Conservation (phyloP, 2,888 invertebrate genomes). For the Ectemnius cavifrons region DNA sequence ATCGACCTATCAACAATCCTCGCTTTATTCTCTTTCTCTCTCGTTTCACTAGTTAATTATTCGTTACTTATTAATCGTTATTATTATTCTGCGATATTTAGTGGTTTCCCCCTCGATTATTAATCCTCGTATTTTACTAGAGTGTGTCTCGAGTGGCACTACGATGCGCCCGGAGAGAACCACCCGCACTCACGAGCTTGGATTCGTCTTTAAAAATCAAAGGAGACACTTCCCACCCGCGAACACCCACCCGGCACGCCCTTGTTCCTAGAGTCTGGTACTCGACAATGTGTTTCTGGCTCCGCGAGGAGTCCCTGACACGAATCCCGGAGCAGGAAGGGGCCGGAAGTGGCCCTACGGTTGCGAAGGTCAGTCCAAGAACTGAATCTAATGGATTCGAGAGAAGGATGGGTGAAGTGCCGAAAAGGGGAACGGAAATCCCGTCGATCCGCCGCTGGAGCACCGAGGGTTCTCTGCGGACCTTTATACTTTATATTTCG, state of each 20-base stretch:
- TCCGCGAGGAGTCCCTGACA: too few relatives aligned
- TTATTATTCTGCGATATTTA: constrained; percentile 36
- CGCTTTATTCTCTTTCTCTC: constrained; percentile 50
- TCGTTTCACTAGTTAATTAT: constrained; percentile 27
- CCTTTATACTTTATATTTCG: constrained; percentile 1
- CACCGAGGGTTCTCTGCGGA: constrained; percentile 24
- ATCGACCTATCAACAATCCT: constrained; percentile 63
- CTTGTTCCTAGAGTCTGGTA: too few relatives aligned
- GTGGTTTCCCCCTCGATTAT: constrained; percentile 16
- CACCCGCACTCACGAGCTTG: too few relatives aligned
- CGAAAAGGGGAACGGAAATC: not conserved
- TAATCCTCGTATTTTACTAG: constrained; percentile 23
- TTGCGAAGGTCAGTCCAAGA: too few relatives aligned
- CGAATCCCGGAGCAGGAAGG: too few relatives aligned
- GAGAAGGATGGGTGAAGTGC: too few relatives aligned
- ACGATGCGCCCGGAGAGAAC: constrained; percentile 31
- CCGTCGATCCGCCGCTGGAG: constrained; percentile 8
- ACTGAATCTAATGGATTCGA: too few relatives aligned
- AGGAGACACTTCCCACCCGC: too few relatives aligned
- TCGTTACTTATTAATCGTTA: constrained; percentile 10
- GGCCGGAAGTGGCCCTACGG: too few relatives aligned
- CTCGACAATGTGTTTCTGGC: too few relatives aligned
- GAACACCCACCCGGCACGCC: too few relatives aligned
- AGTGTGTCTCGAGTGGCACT: constrained; percentile 41
- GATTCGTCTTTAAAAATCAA: too few relatives aligned